phyloP scores from a whole-genome alignment of 2,113 vertebrate genomes.

The Danionella cerebrum region DNA sequence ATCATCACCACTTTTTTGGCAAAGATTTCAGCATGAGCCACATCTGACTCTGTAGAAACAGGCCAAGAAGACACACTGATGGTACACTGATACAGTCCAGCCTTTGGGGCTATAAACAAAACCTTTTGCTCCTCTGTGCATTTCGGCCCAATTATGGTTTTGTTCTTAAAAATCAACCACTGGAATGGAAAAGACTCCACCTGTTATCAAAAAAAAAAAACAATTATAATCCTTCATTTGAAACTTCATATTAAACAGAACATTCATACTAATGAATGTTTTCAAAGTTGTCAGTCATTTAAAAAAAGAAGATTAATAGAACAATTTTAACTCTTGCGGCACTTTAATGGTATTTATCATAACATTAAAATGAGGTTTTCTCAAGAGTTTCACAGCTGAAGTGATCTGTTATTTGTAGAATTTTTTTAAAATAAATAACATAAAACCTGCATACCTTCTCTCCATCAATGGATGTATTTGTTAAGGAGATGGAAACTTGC shows the following conservation, averaged over 20 bases:
- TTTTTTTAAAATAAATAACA: too few species aligned
- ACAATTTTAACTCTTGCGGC: too few species aligned
- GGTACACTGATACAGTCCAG: conserved; percentile 82
- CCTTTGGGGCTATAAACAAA: conserved; percentile 75
- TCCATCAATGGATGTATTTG: conserved; percentile 77
- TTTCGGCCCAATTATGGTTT: conserved; percentile 80
- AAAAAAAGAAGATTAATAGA: too few species aligned
- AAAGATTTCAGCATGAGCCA: conserved; percentile 74
- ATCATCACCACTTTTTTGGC: conserved; percentile 77
- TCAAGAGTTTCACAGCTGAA: too few species aligned
- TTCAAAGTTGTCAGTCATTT: too few species aligned
- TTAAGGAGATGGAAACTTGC: conserved; percentile 75
- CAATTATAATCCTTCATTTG: too few species aligned
- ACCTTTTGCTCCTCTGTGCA: conserved; percentile 85
- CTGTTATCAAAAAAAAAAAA: conserved; percentile 49
- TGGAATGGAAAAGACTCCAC: conserved; percentile 75
- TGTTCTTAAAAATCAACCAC: conserved; percentile 91
- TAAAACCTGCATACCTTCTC: conserved; percentile 66
- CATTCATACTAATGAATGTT: too few species aligned
- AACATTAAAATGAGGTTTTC: too few species aligned
- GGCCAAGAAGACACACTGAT: conserved; percentile 87
- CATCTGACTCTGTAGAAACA: conserved; percentile 72
- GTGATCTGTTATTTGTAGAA: too few species aligned
- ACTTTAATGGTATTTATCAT: too few species aligned
- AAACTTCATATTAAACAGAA: too few species aligned